Percentiles rank a stretch among this genome's conserved stretches.
Evolutionary conservation across 2,797 vertebrate genomes (phyloP).

Genomic region (Garrulus glandarius): DNA sequence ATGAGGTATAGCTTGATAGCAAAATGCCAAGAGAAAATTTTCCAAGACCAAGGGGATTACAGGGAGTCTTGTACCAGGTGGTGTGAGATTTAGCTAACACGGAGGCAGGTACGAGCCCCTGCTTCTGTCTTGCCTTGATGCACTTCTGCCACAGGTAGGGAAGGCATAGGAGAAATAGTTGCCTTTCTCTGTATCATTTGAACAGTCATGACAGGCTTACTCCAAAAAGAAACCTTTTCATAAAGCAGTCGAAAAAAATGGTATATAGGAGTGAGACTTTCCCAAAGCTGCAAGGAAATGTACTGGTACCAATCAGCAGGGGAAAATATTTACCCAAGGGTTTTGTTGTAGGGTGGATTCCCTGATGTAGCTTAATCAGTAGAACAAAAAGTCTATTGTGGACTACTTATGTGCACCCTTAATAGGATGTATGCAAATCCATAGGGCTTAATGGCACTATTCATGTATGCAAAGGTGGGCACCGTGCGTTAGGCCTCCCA

Average conservation of each 20-base stretch:
- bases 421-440: slow-evolving; percentile 1
- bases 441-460: neutral
- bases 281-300: neutral
- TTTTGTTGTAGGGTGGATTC: neutral
- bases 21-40: neutral
- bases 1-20: neutral
- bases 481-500: neutral
- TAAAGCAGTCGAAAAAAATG: neutral
- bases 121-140: neutral
- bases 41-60: neutral
- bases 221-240: neutral
- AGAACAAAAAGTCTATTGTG: slow-evolving; percentile 12
- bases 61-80: neutral
- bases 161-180: neutral
- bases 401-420: neutral
- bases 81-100: neutral
- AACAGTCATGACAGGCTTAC: neutral
- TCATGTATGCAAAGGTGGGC: neutral
- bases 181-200: neutral
- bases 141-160: neutral
- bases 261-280: neutral
- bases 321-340: neutral
- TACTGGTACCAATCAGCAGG: neutral
- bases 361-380: neutral
- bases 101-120: neutral